Evolutionary conservation across 1,140 invertebrate genomes (phyloP).

Genomic region (Bombus waltoni): DNA sequence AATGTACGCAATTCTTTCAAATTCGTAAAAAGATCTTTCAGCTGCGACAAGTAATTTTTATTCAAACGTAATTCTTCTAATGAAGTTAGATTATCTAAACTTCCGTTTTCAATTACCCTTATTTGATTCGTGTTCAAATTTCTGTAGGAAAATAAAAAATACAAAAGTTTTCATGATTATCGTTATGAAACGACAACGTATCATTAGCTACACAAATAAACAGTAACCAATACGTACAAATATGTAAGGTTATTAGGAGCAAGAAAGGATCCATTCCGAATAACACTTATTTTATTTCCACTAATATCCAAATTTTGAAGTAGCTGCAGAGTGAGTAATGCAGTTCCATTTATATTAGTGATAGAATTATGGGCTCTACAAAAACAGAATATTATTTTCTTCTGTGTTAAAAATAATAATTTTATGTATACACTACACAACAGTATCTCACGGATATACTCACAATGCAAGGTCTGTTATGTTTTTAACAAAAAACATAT

Average conservation of each 20-base stretch:
- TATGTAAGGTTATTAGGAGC: slow-evolving; percentile 77
- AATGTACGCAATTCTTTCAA: slow-evolving; percentile 88
- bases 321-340: slow-evolving; percentile 85
- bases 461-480: slow-evolving; percentile 78
- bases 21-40: slow-evolving; percentile 89
- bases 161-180: not conserved
- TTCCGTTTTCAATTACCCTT: slow-evolving; percentile 85
- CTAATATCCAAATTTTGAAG: slow-evolving; percentile 86
- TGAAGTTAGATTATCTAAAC: slow-evolving; percentile 88
- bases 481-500: slow-evolving; percentile 70
- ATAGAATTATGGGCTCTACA: slow-evolving; percentile 86
- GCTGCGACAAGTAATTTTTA: slow-evolving; percentile 88
- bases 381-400: slow-evolving; percentile 27
- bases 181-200: not conserved
- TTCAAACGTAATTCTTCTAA: slow-evolving; percentile 91
- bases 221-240: slow-evolving; percentile 78
- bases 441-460: slow-evolving; percentile 53
- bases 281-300: slow-evolving; percentile 85
- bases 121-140: slow-evolving; percentile 92
- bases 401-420: not conserved
- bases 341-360: slow-evolving; percentile 83
- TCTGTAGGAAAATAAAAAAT: slow-evolving; percentile 79
- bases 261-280: slow-evolving; percentile 83
- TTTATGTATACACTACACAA: not conserved
- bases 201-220: not conserved